These are phyloP conservation scores for Leptoclinus maculatus DNA, from an alignment of 2,797 vertebrate genomes.

Conservation along the genomic window DNA sequence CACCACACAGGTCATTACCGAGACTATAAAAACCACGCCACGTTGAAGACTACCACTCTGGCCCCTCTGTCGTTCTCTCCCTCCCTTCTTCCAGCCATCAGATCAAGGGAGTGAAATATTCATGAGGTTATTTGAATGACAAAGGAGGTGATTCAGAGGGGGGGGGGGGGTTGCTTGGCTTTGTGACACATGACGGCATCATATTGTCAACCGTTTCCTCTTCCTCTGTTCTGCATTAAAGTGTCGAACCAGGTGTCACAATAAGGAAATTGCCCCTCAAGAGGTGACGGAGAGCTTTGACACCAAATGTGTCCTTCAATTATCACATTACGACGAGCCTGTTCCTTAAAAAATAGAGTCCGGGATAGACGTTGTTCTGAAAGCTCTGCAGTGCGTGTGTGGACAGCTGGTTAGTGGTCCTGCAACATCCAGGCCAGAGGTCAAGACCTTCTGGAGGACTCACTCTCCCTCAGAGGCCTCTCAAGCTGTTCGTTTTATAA, in stretches of 20 bases:
- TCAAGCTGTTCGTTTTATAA: slow-evolving; percentile 1
- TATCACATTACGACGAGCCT: not conserved
- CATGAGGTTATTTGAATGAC: slow-evolving; percentile 82
- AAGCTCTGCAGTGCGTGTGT: not conserved
- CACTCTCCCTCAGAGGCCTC: slow-evolving; percentile 1
- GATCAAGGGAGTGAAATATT: slow-evolving; percentile 78
- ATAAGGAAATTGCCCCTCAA: not conserved
- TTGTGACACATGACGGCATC: slow-evolving; percentile 51
- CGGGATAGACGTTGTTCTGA: not conserved
- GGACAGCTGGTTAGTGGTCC: slow-evolving; percentile 50
- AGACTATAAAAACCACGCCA: slow-evolving; percentile 26
- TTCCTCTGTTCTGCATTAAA: slow-evolving; percentile 25
- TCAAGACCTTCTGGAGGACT: slow-evolving; percentile 49
- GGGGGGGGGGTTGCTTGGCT: slow-evolving; percentile 31
- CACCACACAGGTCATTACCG: slow-evolving; percentile 53
- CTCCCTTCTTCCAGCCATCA: slow-evolving; percentile 35
- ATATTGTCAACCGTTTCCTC: slow-evolving; percentile 45
- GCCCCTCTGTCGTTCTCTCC: slow-evolving; percentile 12
- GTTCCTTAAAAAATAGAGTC: not conserved
- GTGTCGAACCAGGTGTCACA: slow-evolving; percentile 2
- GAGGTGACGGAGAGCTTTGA: not conserved
- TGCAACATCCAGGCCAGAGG: slow-evolving; percentile 47
- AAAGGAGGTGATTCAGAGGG: slow-evolving; percentile 53
- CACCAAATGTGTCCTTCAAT: not conserved
- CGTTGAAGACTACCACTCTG: slow-evolving; percentile 27